Conservation (phyloP, 2,113 vertebrate species). For the Lonchura striata region DNA sequence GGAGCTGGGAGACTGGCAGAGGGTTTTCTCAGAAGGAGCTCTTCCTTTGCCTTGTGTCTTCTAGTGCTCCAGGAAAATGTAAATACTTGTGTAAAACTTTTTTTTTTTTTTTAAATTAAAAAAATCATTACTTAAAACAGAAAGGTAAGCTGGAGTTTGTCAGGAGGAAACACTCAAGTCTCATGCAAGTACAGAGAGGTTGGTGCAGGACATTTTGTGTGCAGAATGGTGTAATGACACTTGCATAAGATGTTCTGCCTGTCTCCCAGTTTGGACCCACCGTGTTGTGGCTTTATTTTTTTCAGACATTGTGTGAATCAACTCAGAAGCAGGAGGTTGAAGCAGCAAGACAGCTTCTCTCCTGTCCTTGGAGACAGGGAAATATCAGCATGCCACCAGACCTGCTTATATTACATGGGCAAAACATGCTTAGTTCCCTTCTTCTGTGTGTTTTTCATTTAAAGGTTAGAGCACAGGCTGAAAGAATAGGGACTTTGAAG, state of each 20-base stretch:
- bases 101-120: neutral
- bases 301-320: neutral
- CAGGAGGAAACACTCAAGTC: neutral
- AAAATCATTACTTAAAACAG: neutral
- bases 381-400: neutral
- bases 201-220: neutral
- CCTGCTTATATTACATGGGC: conserved; percentile 6
- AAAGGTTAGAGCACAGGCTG: neutral
- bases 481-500: neutral
- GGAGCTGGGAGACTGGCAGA: neutral
- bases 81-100: neutral
- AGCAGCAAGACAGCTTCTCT: conserved; percentile 38
- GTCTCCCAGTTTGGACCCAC: neutral
- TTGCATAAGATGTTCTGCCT: neutral
- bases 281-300: neutral
- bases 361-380: neutral
- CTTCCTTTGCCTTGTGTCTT: neutral
- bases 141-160: neutral
- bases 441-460: neutral
- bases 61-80: neutral
- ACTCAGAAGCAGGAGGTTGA: neutral
- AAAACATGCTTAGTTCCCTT: neutral
- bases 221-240: neutral
- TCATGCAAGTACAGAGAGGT: neutral
- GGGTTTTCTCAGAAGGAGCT: neutral